phyloP scores from a whole-genome alignment of 2,888 invertebrate genomes.

The Pachydiplax longipennis region DNA sequence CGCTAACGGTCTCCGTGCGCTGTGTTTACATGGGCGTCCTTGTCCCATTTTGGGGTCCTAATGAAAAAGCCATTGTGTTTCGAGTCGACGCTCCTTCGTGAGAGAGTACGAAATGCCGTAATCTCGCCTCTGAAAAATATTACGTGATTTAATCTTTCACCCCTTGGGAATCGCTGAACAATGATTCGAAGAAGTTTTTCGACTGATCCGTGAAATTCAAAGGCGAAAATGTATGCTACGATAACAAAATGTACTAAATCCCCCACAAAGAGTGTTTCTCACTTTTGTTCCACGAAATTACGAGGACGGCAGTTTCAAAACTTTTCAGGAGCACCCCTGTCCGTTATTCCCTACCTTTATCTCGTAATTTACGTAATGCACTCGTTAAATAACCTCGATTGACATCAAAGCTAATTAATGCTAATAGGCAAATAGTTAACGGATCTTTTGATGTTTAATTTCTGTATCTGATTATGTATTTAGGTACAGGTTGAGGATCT shows the following conservation, averaged over 20 bases:
- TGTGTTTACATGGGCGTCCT: background rate
- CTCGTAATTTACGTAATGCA: too few species aligned
- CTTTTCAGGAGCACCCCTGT: too few species aligned
- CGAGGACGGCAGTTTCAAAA: background rate
- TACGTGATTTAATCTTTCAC: background rate
- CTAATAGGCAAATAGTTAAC: too few species aligned
- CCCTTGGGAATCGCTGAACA: background rate
- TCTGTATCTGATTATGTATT: too few species aligned
- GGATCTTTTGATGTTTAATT: too few species aligned
- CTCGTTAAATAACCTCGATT: too few species aligned
- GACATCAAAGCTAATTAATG: too few species aligned
- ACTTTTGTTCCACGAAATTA: background rate
- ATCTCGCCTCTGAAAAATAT: slow-evolving; percentile 9
- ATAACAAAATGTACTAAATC: background rate
- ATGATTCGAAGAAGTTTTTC: background rate
- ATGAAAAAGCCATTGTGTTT: background rate
- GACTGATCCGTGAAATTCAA: too few species aligned
- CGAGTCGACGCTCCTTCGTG: background rate
- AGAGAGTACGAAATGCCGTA: background rate
- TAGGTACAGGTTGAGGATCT: too few species aligned
- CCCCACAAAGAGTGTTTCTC: background rate
- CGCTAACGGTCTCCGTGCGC: too few species aligned
- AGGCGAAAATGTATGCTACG: too few species aligned
- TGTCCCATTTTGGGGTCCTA: slow-evolving; percentile 4
- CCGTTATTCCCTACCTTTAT: too few species aligned